Base-by-base conservation (phyloP, 2,888 invertebrate genomes). In the Acleris holmiana region DNA sequence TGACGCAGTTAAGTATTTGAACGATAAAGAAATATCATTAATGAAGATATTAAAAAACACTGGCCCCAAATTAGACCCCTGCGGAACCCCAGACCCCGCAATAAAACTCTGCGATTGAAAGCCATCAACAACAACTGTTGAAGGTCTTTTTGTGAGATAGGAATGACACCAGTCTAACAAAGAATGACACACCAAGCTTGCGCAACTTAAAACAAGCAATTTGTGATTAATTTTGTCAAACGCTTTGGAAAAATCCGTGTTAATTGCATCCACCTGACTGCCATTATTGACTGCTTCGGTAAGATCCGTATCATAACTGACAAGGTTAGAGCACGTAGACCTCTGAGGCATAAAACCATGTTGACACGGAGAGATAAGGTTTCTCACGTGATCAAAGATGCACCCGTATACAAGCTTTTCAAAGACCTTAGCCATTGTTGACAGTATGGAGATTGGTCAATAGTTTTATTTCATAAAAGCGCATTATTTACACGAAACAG, bases 201-300 rank as follows among this genome's bases (percentile, higher is more conserved):
- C n/a, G n/a, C 4, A 57, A 17, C 29, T 49, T 50, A 18, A n/a
- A 15, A 55, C n/a, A 1, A 65, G 41, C 13, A 49, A n/a, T 2
- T 15, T 8, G 17, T 59, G 60, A 19, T 48, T 21, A 5, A 65
- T 29, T n/a, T n/a, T n/a, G n/a, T n/a, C n/a, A n/a, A n/a, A n/a
- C n/a, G n/a, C n/a, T n/a, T n/a, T n/a, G n/a, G 56, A 47, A 41
- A 60, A 67, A 17, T 67, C 63, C 4, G 67, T 67, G 19, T 67
- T 63, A 0, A 67, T 54, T 13, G 49, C 50, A 35, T 67, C 67
- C 1, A 61, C 49, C 19, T 63, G 67, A 18, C 13, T 2, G 4
- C 66, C 46, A 41, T 13, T 41, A n/a, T 66, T 61, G 21, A 61
- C 41, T 7, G 10, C 21, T 4, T 51, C 41, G 40, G 56, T 41